These are phyloP conservation scores for Leucosticte australis DNA, from an alignment of 2,113 vertebrate species.

Conservation along the genomic window DNA sequence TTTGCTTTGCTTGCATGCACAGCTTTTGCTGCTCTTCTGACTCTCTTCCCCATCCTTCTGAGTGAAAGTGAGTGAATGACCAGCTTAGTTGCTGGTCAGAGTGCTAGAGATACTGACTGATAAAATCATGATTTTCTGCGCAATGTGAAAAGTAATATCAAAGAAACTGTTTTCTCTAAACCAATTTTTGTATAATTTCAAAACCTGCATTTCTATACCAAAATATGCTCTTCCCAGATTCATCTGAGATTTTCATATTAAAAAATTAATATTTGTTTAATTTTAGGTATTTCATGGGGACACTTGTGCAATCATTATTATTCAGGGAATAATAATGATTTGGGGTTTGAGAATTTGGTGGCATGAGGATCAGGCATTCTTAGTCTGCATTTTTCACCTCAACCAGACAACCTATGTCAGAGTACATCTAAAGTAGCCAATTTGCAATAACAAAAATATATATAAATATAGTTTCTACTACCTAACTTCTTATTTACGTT, in stretches of 20 bases:
- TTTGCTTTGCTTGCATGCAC: accelerated
- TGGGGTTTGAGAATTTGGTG: not conserved
- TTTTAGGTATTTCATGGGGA: not conserved
- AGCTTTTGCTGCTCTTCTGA: not conserved
- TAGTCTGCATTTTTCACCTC: not conserved
- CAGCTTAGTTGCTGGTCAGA: not conserved
- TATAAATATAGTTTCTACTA: not conserved
- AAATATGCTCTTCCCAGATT: not conserved
- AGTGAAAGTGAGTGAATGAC: accelerated
- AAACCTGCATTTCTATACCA: not conserved
- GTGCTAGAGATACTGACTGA: not conserved
- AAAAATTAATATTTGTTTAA: not conserved
- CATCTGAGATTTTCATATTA: not conserved
- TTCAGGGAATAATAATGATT: not conserved
- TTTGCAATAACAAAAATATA: not conserved
- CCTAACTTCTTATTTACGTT: not conserved
- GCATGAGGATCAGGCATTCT: not conserved
- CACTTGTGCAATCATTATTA: accelerated
- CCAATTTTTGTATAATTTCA: not conserved
- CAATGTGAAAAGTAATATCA: not conserved
- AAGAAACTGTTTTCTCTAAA: not conserved
- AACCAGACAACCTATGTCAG: not conserved
- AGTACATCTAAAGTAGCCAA: not conserved
- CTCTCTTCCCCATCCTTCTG: not conserved
- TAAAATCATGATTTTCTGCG: not conserved